phyloP scores from a whole-genome alignment of 2,888 invertebrate species.

The Limnephilus auricula region DNA sequence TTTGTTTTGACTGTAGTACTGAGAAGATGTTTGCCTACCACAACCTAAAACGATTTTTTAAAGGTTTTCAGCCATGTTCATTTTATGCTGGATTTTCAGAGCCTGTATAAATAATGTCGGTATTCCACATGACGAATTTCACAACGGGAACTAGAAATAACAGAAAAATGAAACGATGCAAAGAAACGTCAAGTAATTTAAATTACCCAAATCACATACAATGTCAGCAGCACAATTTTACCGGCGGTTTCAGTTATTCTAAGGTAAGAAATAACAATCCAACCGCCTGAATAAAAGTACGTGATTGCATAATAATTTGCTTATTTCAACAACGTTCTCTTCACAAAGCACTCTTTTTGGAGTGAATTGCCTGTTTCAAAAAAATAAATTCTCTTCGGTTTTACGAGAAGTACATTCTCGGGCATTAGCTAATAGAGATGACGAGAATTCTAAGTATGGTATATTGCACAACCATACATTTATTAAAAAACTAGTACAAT shows the following conservation, averaged over 20 bases:
- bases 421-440: neutral
- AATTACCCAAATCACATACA: neutral
- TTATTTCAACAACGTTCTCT: neutral
- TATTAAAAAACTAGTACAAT: neutral
- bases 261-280: neutral
- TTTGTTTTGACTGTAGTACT: neutral
- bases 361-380: too few relatives aligned
- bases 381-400: too few relatives aligned
- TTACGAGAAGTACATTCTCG: neutral
- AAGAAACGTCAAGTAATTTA: neutral
- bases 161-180: neutral
- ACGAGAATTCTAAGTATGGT: neutral
- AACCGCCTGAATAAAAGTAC: neutral
- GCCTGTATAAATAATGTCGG: neutral
- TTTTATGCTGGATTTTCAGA: neutral
- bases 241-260: neutral
- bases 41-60: neutral
- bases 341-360: too few relatives aligned
- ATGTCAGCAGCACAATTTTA: neutral
- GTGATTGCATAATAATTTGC: neutral
- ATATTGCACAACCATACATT: neutral
- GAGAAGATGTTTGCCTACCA: neutral
- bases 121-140: neutral
- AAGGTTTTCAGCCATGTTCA: neutral
- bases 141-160: neutral